Conservation (phyloP, 2,113 vertebrate genomes). For the Pongo pygmaeus region DNA sequence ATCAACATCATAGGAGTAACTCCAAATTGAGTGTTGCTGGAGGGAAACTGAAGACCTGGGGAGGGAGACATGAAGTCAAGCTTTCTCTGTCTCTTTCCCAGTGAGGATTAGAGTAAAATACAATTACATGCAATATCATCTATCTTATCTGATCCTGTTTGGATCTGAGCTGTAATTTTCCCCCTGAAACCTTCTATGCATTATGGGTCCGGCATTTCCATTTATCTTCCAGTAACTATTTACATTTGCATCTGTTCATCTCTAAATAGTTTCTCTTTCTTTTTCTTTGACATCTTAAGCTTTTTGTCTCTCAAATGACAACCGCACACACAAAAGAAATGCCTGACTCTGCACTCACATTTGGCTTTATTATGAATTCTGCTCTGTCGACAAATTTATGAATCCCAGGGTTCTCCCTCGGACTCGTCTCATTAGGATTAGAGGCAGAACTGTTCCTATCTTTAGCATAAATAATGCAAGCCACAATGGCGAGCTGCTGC, state of each 20-base stretch:
- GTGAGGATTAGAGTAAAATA: background rate
- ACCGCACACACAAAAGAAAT: background rate
- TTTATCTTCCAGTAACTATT: background rate
- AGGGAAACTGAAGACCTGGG: background rate
- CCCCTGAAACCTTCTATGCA: background rate
- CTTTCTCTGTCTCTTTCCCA: background rate
- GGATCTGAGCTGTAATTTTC: background rate
- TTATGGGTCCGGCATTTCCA: background rate
- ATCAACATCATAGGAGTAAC: background rate
- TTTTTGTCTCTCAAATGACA: constrained; percentile 4
- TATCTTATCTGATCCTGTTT: background rate
- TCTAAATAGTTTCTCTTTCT: background rate
- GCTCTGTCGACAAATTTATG: background rate
- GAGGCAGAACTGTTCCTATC: background rate
- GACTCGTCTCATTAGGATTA: background rate
- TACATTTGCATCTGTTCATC: background rate
- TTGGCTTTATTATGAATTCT: background rate
- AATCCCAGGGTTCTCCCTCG: background rate
- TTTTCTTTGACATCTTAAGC: background rate
- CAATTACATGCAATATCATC: fast-evolving
- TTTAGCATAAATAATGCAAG: background rate
- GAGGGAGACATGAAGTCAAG: background rate
- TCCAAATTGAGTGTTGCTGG: background rate
- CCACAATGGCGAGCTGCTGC: fast-evolving
- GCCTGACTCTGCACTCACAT: background rate